Evolutionary conservation across 2,113 vertebrate species (phyloP), one percentile per base, ranked within the genome.

Genomic region (Dryoscopus gambensis): DNA sequence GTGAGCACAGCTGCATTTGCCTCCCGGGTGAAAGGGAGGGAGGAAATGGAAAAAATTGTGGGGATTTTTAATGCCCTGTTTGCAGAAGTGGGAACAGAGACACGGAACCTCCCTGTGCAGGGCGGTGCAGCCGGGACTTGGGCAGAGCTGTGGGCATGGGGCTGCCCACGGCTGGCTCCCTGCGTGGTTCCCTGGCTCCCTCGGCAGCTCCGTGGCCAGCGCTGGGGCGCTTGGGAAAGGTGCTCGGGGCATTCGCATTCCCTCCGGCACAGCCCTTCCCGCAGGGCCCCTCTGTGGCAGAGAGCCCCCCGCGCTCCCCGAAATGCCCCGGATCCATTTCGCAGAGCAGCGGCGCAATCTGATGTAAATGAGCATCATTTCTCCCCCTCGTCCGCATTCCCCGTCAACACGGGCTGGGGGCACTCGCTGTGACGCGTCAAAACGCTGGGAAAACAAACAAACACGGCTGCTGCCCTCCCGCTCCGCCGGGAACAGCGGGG

Each of bases 101-200:
- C 11, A 1, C 15, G 3, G 10, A 65, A 28, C 15, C 3, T 44
- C 15, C 13, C 44, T 4, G 3, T 1, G 6, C 23, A 14, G 44
- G 1, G 4, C 2, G 2, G 52, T 1, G 10, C 31, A 33, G 52
- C 18, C 15, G 11, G 33, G 21, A 10, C 25, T 57, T 0, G 30
- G 30, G 50, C 76, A 37, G 56, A 39, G 80, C 28, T 22, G 33
- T 0, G 7, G 28, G 1, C 40, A 5, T 0, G 9, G 73, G 16
- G 46, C 17, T 33, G 35, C 22, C 57, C 57, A 21, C 28, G 31
- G 23, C 62, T 40, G 55, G 30, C 24, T 46, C 62, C 49, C 39
- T 55, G 55, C 39, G 21, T 12, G 4, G 27, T 42, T 9, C 16
- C 55, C 35, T 5, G 2, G 4, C 11, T 52, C 18, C 39, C 42